Percentiles rank a stretch among this genome's conserved stretches.
Conservation (phyloP, 1,140 invertebrate genomes). For the Melanaphis sacchari region DNA sequence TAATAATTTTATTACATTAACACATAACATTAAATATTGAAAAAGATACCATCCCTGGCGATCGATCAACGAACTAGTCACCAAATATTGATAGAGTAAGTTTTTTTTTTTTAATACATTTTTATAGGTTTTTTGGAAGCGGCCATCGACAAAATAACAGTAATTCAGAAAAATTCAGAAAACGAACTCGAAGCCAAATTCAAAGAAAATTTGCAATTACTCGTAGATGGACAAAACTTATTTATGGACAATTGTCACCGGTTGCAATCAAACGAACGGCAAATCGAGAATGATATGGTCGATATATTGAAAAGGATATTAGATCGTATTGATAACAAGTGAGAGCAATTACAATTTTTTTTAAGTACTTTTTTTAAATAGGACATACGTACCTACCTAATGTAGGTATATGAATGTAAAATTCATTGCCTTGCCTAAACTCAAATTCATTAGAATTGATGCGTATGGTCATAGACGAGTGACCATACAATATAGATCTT, state of each 20-base stretch:
- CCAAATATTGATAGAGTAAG: not conserved
- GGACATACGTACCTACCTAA: too few relatives aligned
- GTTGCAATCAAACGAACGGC: constrained; percentile 52
- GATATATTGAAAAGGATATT: constrained; percentile 35
- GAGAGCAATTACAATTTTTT: not conserved
- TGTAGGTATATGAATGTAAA: too few relatives aligned
- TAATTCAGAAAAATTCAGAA: constrained; percentile 44
- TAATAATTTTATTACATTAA: too few relatives aligned
- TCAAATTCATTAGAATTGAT: too few relatives aligned
- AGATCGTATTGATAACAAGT: constrained; percentile 49
- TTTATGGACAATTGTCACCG: constrained; percentile 51
- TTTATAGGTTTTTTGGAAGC: constrained; percentile 42
- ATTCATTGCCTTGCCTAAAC: too few relatives aligned
- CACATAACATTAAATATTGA: not conserved
- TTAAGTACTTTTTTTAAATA: too few relatives aligned
- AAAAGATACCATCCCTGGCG: not conserved
- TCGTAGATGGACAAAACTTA: constrained; percentile 36
- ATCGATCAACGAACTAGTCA: not conserved
- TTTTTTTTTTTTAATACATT: too few relatives aligned
- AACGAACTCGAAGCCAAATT: constrained; percentile 41
- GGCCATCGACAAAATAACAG: not conserved
- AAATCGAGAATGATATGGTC: constrained; percentile 56
- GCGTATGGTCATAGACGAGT: too few relatives aligned
- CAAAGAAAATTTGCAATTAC: constrained; percentile 37
- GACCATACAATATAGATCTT: too few relatives aligned